A percentile compares a stretch with the other conserved stretches of the same genome.
Evolutionary conservation across 2,888 invertebrate species (phyloP).

Genomic region (Brenthis hecate): DNA sequence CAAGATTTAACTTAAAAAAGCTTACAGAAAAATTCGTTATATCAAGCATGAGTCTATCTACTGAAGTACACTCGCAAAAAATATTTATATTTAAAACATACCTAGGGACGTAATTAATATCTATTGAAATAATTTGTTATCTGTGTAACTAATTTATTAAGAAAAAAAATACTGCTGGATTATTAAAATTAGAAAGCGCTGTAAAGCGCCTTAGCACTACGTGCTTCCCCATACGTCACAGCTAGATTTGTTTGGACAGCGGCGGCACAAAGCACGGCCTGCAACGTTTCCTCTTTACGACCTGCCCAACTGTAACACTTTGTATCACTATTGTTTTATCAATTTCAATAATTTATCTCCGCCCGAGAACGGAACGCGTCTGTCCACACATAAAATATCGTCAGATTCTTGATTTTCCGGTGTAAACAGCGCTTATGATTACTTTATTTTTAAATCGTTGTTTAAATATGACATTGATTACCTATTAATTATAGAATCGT

Average conservation of each 20-base stretch:
- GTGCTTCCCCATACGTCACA: conserved; percentile 44
- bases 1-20: too few species aligned
- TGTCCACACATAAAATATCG: conserved; percentile 59
- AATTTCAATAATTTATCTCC: conserved; percentile 80
- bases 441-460: conserved; percentile 43
- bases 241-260: conserved; percentile 74
- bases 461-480: conserved; percentile 42
- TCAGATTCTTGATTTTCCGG: conserved; percentile 63
- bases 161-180: too few species aligned
- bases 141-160: too few species aligned
- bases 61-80: too few species aligned
- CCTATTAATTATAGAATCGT: conserved; percentile 16
- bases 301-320: conserved; percentile 76
- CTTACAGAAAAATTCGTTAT: too few species aligned
- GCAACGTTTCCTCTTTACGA: conserved; percentile 78
- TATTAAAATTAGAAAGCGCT: neutral
- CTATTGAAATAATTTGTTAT: too few species aligned
- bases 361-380: conserved; percentile 70
- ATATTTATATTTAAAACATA: too few species aligned
- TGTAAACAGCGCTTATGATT: conserved; percentile 50
- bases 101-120: too few species aligned
- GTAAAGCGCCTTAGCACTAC: conserved; percentile 44
- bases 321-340: conserved; percentile 79
- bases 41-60: too few species aligned
- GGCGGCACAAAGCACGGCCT: conserved; percentile 75